These are phyloP conservation scores for Patella depressa DNA, from an alignment of 2,888 invertebrate species.

Conservation along the genomic window DNA sequence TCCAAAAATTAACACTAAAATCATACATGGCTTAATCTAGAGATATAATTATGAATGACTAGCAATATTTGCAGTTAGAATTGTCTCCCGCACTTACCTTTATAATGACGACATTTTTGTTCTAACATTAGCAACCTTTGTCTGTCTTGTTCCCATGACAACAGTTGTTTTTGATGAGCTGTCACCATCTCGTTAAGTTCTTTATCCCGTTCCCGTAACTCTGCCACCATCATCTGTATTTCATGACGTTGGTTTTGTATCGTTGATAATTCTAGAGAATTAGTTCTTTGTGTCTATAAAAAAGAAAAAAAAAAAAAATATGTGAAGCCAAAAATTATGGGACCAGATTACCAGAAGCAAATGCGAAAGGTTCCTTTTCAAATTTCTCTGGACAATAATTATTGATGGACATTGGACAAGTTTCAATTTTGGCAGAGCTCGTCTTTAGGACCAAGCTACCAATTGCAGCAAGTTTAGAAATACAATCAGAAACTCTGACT, in stretches of 20 bases:
- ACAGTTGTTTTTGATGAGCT: conserved; percentile 64
- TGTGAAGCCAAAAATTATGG: background rate
- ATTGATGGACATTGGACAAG: too few relatives aligned
- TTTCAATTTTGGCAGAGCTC: too few relatives aligned
- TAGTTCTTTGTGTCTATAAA: background rate
- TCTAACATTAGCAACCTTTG: conserved; percentile 53
- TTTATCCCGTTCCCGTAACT: conserved; percentile 64
- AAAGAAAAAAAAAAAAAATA: background rate
- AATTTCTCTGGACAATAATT: too few relatives aligned
- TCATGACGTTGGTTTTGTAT: conserved; percentile 65
- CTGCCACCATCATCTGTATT: conserved; percentile 62
- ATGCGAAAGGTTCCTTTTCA: too few relatives aligned
- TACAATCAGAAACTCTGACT: too few relatives aligned
- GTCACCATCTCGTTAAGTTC: conserved; percentile 67
- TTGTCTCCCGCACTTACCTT: conserved; percentile 44
- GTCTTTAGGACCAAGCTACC: too few relatives aligned
- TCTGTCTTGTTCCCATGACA: conserved; percentile 67
- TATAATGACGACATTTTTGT: conserved; percentile 49
- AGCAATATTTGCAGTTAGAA: too few relatives aligned
- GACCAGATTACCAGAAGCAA: too few relatives aligned
- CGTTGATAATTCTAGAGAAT: conserved; percentile 28
- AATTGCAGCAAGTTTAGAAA: too few relatives aligned
- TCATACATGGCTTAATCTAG: too few relatives aligned
- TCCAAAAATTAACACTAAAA: too few relatives aligned
- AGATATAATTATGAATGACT: too few relatives aligned